phyloP scores from a whole-genome alignment of 2,797 vertebrate genomes.

The Clamator glandarius region DNA sequence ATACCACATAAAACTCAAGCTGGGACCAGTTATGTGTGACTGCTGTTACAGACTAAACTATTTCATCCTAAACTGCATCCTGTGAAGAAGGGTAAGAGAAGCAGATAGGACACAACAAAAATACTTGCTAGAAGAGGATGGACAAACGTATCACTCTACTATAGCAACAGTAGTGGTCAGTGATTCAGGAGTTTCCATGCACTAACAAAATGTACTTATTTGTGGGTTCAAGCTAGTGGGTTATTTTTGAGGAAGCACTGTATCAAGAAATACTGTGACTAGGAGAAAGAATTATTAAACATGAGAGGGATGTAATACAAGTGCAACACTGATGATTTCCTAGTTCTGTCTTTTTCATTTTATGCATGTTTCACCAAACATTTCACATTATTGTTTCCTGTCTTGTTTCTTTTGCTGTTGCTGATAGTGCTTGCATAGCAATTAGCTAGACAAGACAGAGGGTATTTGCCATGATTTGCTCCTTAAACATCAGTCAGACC shows the following conservation, averaged over 20 bases:
- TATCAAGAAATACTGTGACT: neutral
- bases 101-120: neutral
- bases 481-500: neutral
- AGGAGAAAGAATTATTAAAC: neutral
- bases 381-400: neutral
- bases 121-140: neutral
- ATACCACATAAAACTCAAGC: neutral
- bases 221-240: neutral
- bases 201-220: neutral
- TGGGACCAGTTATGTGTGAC: neutral
- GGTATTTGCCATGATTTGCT: neutral
- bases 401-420: slow-evolving; percentile 1
- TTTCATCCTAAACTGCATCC: neutral
- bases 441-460: neutral
- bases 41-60: neutral
- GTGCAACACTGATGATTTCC: neutral
- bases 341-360: neutral
- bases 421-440: neutral
- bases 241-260: neutral
- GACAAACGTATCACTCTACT: neutral
- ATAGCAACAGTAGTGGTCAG: neutral
- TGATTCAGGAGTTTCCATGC: neutral
- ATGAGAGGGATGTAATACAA: neutral
- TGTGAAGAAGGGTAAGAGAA: neutral
- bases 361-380: neutral